Evolutionary conservation across 1,140 invertebrate species (phyloP).

Genomic region (Orius insidiosus): DNA sequence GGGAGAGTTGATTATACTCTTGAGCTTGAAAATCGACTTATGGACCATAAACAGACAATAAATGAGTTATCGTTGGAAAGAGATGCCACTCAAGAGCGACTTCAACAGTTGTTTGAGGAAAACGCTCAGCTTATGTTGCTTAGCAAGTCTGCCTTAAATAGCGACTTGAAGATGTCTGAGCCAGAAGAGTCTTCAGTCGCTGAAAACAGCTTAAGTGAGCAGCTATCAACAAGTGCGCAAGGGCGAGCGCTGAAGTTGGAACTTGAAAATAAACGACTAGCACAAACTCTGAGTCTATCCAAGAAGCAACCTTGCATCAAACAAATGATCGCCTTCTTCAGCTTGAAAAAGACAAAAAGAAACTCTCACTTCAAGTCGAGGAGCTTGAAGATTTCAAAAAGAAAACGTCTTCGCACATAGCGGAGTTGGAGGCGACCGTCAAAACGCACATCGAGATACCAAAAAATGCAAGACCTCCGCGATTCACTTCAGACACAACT

Average conservation of each 20-base stretch:
- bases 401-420: conserved; percentile 50
- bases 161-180: conserved; percentile 32
- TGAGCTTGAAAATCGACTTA: conserved; percentile 68
- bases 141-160: conserved; percentile 49
- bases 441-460: conserved; percentile 55
- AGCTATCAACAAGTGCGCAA: conserved; percentile 76
- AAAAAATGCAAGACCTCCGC: conserved; percentile 52
- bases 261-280: conserved; percentile 74
- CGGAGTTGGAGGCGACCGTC: conserved; percentile 59
- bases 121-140: conserved; percentile 75
- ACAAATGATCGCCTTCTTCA: conserved; percentile 64
- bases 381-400: conserved; percentile 38
- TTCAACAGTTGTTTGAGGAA: conserved; percentile 77
- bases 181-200: conserved; percentile 28
- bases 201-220: conserved; percentile 69
- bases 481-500: conserved; percentile 21
- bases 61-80: conserved; percentile 60
- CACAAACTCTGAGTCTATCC: conserved; percentile 68
- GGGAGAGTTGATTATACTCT: conserved; percentile 70
- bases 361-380: conserved; percentile 50
- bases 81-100: conserved; percentile 67
- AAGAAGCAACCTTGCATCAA: conserved; percentile 62
- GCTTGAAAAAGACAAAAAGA: conserved; percentile 85
- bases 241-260: conserved; percentile 67
- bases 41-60: conserved; percentile 65